Base-by-base conservation (phyloP, 2,888 invertebrate genomes). In the Eubasilissa splendida region DNA sequence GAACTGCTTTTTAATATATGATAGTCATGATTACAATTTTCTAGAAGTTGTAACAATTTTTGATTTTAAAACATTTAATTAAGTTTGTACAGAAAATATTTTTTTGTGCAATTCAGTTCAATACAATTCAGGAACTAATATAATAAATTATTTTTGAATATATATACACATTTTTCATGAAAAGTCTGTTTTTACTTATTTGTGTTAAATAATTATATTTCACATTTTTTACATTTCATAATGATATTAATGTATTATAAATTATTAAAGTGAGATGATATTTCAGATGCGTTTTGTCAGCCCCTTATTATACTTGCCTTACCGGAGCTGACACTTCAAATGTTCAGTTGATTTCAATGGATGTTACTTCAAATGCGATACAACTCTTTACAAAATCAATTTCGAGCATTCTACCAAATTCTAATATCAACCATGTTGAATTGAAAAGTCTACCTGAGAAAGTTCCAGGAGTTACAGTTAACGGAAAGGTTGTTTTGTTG, bases 281-380 rank as follows among this genome's bases (percentile, higher is more conserved):
- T 86, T 90, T 76, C 88, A 93, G 93, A 83, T 96, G 96, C 87
- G 86, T 92, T 8, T 85, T 94, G 76, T 90, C 93, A 54, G 91
- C 91, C 1, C 91, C 92, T 7, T 93, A 92, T 86, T 93, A 93
- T 87, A 91, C 92, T 7, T 96, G 96, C 85, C 84, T 93, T 42
- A 92, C 93, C 0, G 91, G 90, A 12, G 87, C 87, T 7, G 81
- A 81, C 11, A 88, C 88, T 77, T 88, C 87, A 31, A 87, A 91
- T 54, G 89, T 88, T 81, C 89, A 93, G 82, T 86, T 95, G 22
- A 90, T 93, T 54, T 91, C 93, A 10, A 85, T 95, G 33, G 92
- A 95, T 86, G 88, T 95, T 10, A 89, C 91, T 1, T 90, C 92
- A 0, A 87, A 90, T 65, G 89, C 90, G 0, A 87, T 91, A 0